Percentiles rank a stretch among this genome's conserved stretches.
phyloP scores from a whole-genome alignment of 1,140 invertebrate species.

The Eumaeus atala region DNA sequence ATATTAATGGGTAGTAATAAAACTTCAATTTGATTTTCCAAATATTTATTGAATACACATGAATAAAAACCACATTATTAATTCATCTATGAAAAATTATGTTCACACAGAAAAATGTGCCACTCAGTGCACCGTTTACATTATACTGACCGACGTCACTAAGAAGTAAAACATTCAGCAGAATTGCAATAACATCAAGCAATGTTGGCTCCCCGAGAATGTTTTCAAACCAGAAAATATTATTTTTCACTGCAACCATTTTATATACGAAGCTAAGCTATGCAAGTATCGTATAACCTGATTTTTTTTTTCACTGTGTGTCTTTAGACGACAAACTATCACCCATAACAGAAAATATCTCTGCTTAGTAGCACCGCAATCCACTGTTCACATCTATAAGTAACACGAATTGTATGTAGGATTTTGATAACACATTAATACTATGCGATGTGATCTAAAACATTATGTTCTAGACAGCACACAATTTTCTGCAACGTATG shows the following conservation, averaged over 20 bases:
- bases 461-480: no score
- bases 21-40: neutral
- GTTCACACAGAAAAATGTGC: conserved; percentile 50
- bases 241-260: conserved; percentile 13
- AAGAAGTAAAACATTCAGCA: conserved; percentile 18
- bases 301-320: no score
- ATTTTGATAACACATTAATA: no score
- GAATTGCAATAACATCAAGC: conserved; percentile 17
- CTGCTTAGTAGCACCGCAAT: no score
- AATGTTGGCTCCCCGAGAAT: conserved; percentile 11
- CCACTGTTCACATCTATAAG: no score
- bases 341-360: no score
- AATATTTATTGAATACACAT: conserved; percentile 61
- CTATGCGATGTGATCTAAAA: no score
- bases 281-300: no score
- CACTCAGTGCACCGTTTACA: conserved; percentile 39
- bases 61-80: conserved; percentile 64
- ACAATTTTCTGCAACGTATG: no score
- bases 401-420: no score
- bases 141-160: conserved; percentile 17
- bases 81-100: conserved; percentile 56
- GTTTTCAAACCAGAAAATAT: conserved; percentile 7
- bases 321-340: no score
- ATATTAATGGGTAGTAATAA: neutral
- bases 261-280: neutral